Evolutionary conservation across 2,888 invertebrate genomes (phyloP).

Genomic region (Neoascia interrupta): DNA sequence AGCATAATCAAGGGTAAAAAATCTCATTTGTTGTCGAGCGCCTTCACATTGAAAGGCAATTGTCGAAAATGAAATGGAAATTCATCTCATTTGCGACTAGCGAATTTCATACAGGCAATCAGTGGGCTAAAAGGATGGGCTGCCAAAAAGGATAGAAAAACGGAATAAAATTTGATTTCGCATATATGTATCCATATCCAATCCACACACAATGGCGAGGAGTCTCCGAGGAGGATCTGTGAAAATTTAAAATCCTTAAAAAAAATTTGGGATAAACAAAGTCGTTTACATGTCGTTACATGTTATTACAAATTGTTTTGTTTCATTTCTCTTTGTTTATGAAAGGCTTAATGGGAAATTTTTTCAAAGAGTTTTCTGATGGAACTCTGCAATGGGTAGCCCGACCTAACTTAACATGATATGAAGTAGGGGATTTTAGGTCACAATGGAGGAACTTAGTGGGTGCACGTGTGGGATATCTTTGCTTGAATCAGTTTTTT

Average conservation of each 20-base stretch:
- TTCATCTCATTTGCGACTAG: conserved; percentile 43
- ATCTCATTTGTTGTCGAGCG: conserved; percentile 36
- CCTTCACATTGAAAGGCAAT: conserved; percentile 22
- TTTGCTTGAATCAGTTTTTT: too few relatives aligned
- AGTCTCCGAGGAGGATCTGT: conserved; percentile 30
- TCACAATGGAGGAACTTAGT: neutral
- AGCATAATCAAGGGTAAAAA: conserved; percentile 11
- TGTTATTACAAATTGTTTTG: conserved; percentile 29
- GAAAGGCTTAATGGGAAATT: neutral
- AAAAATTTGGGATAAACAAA: conserved; percentile 53
- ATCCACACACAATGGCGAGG: neutral
- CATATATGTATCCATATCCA: too few relatives aligned
- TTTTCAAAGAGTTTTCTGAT: neutral
- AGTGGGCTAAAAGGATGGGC: conserved; percentile 49
- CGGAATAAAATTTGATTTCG: neutral
- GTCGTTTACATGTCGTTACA: conserved; percentile 53
- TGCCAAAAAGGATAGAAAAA: neutral
- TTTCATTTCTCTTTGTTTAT: neutral
- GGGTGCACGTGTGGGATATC: too few relatives aligned
- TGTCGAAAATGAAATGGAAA: conserved; percentile 37
- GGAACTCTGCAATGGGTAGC: neutral
- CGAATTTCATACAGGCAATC: conserved; percentile 52
- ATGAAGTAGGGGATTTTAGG: neutral
- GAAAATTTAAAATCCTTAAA: conserved; percentile 49
- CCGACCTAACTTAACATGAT: neutral